These are phyloP conservation scores for Aptenodytes forsteri DNA, from an alignment of 2,113 vertebrate species.

Conservation along the genomic window DNA sequence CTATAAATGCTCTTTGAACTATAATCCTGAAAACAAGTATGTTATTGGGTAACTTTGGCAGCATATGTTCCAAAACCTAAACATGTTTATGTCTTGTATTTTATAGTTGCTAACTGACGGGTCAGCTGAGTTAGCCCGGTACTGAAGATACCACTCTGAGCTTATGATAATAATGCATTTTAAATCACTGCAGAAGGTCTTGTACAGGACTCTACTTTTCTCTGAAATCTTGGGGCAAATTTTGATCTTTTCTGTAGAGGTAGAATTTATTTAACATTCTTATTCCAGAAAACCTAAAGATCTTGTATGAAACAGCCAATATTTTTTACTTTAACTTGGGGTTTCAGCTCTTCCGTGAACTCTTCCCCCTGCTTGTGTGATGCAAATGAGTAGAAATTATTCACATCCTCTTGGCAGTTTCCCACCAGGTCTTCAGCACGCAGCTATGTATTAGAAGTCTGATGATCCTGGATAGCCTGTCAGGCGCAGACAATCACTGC, in stretches of 20 bases:
- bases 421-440: not conserved
- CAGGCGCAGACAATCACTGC: not conserved
- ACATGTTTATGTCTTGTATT: slow-evolving; percentile 20
- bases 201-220: not conserved
- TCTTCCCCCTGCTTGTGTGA: not conserved
- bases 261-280: not conserved
- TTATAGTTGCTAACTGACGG: not conserved
- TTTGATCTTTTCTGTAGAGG: not conserved
- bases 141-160: not conserved
- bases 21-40: slow-evolving; percentile 42
- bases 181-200: not conserved
- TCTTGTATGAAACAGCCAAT: not conserved
- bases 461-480: not conserved
- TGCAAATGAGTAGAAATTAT: not conserved
- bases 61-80: slow-evolving; percentile 30
- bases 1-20: slow-evolving; percentile 61
- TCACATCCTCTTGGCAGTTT: not conserved
- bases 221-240: not conserved
- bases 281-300: not conserved
- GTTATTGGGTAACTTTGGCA: slow-evolving; percentile 36
- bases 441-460: not conserved
- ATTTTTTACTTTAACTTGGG: not conserved
- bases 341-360: not conserved
- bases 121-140: not conserved
- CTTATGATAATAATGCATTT: not conserved